These are phyloP conservation scores for Podarcis siculus DNA, from an alignment of 2,797 vertebrate species.

Conservation along the genomic window DNA sequence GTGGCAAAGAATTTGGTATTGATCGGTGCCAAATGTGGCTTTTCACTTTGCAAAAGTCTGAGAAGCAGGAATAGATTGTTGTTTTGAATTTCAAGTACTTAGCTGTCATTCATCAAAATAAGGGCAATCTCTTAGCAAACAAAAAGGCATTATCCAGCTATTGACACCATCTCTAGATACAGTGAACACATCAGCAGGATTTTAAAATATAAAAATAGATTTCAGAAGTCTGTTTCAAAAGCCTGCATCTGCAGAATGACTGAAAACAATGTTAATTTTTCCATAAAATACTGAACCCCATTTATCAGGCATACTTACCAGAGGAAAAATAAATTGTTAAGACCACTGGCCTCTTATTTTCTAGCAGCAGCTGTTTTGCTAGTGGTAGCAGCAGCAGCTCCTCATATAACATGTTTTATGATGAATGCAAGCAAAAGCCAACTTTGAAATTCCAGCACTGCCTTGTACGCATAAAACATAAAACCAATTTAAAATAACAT, in stretches of 20 bases:
- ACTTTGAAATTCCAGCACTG: conserved; percentile 75
- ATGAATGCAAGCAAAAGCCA: conserved; percentile 79
- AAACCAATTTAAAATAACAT: conserved; percentile 73
- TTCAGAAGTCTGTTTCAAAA: too few relatives aligned
- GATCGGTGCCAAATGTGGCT: conserved; percentile 21
- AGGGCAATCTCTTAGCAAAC: conserved; percentile 25
- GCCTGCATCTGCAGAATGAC: background rate
- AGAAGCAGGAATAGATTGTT: conserved; percentile 1
- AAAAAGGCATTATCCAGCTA: conserved; percentile 12
- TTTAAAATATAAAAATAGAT: too few relatives aligned
- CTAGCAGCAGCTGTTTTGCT: conserved; percentile 69
- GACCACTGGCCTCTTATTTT: conserved; percentile 57
- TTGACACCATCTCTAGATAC: conserved; percentile 10
- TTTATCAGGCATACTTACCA: conserved; percentile 34
- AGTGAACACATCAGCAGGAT: background rate
- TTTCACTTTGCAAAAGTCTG: conserved; percentile 33
- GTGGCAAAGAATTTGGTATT: conserved; percentile 16
- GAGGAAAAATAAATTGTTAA: conserved; percentile 55
- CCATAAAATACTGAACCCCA: background rate
- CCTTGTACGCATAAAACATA: conserved; percentile 65
- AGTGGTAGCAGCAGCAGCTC: conserved; percentile 75
- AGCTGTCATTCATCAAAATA: background rate
- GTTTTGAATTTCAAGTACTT: background rate
- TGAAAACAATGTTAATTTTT: conserved; percentile 16
- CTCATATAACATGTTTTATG: conserved; percentile 77